phyloP scores from a whole-genome alignment of 92 coral and sea anemone species.

The Diadumene lineata region DNA sequence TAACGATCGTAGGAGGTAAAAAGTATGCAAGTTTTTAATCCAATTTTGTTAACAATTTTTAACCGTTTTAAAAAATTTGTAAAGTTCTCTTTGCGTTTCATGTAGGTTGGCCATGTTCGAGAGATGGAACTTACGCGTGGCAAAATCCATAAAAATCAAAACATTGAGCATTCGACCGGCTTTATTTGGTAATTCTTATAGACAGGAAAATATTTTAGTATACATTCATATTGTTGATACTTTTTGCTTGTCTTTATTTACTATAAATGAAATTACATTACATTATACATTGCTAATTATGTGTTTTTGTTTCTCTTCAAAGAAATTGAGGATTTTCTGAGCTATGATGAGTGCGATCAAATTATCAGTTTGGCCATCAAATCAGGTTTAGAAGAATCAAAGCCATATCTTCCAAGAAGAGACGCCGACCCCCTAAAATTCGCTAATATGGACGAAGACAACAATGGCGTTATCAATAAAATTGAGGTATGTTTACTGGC shows the following conservation, averaged over 20 bases:
- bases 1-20: too few species aligned
- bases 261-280: too few species aligned
- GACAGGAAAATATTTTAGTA: neutral
- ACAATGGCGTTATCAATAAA: neutral
- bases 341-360: conserved; percentile 76
- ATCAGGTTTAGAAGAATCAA: conserved; percentile 50
- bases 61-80: too few species aligned
- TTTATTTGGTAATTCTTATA: conserved; percentile 39
- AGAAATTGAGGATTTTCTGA: conserved; percentile 87
- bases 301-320: too few species aligned
- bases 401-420: neutral
- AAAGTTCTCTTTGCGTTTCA: too few species aligned
- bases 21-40: too few species aligned
- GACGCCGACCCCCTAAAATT: neutral
- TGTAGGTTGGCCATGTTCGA: conserved; percentile 53
- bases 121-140: conserved; percentile 28
- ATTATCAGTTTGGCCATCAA: conserved; percentile 81
- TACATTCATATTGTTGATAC: too few species aligned
- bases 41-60: too few species aligned
- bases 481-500: neutral
- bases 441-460: neutral
- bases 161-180: conserved; percentile 52
- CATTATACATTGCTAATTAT: neutral
- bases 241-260: neutral
- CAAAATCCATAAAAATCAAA: conserved; percentile 30